phyloP scores from a whole-genome alignment of 2,888 invertebrate genomes.

The Ichneumon xanthorius region DNA sequence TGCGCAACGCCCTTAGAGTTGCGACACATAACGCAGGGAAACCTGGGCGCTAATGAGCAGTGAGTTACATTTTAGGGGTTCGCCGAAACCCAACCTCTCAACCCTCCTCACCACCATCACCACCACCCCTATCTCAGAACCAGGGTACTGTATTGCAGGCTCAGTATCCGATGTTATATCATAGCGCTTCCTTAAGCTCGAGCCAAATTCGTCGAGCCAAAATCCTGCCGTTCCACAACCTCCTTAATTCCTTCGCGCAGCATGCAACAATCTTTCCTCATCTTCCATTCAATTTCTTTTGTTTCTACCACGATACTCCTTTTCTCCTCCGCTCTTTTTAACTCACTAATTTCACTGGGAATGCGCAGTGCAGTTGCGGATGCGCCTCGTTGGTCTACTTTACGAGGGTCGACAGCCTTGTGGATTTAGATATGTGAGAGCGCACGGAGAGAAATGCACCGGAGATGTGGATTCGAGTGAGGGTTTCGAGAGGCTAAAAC shows the following conservation, averaged over 20 bases:
- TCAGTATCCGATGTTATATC: neutral
- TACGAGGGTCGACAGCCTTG: neutral
- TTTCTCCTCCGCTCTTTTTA: neutral
- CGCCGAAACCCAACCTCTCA: conserved; percentile 29
- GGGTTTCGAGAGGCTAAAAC: neutral
- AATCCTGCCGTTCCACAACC: neutral
- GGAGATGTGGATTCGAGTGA: neutral
- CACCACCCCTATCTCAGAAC: neutral
- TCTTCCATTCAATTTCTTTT: neutral
- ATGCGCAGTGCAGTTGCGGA: neutral
- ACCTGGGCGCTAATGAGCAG: conserved; percentile 40
- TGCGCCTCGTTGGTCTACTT: neutral
- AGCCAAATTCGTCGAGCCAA: conserved; percentile 11
- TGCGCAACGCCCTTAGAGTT: conserved; percentile 5
- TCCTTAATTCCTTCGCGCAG: neutral
- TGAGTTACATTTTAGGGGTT: conserved; percentile 42
- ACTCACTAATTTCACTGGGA: neutral
- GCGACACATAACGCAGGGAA: neutral
- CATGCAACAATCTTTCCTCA: neutral
- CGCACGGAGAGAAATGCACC: neutral
- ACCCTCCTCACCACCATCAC: neutral
- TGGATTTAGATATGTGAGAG: neutral
- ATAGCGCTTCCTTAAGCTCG: neutral
- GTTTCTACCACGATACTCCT: neutral
- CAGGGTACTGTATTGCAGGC: neutral